Percentiles rank a stretch among this genome's conserved stretches.
Evolutionary conservation across 2,797 vertebrate species (phyloP).

Genomic region (Euphonia xanthogaster): DNA sequence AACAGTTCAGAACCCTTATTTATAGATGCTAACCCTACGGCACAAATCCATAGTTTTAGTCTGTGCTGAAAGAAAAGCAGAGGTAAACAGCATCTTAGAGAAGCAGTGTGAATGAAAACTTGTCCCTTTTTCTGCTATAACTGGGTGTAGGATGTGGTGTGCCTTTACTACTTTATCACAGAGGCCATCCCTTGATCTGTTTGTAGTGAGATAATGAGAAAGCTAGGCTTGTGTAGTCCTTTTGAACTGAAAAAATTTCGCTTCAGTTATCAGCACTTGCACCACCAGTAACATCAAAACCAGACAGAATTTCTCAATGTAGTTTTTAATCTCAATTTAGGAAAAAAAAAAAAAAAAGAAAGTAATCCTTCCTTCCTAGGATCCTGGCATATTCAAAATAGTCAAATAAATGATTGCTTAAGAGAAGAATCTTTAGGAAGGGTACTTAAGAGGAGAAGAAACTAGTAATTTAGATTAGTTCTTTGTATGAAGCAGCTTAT

Average conservation of each 20-base stretch:
- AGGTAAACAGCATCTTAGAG: not conserved
- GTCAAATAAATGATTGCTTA: not conserved
- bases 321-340: not conserved
- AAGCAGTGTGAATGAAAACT: not conserved
- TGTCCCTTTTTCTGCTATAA: not conserved
- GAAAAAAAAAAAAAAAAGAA: not conserved
- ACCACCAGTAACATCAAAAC: not conserved
- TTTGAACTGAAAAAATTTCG: not conserved
- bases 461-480: not conserved
- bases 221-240: not conserved
- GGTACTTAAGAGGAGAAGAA: not conserved
- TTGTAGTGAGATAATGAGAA: not conserved
- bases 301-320: not conserved
- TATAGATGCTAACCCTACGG: not conserved
- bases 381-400: not conserved
- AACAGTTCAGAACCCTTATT: not conserved
- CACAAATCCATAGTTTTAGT: not conserved
- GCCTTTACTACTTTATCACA: not conserved
- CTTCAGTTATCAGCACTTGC: not conserved
- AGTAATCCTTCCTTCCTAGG: not conserved
- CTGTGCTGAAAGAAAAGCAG: not conserved
- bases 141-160: not conserved
- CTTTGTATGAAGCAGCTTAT: not conserved
- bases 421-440: not conserved
- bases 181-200: not conserved